Conservation (phyloP, 1,140 invertebrate genomes). For the Procambarus clarkii region DNA sequence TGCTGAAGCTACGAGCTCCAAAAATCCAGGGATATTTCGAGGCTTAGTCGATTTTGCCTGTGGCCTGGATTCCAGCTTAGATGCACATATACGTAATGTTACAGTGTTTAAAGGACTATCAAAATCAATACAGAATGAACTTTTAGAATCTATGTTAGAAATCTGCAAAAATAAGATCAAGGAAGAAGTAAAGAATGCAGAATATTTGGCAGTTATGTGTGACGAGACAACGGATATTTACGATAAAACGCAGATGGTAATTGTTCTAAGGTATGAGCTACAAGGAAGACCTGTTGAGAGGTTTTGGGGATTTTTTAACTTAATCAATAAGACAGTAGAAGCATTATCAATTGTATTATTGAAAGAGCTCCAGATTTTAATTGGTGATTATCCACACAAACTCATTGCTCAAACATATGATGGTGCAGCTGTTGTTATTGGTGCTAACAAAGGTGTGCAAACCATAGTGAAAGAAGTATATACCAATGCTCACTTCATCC, state of each 20-base stretch:
- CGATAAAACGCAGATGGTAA: constrained; percentile 41
- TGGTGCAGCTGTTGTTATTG: not conserved
- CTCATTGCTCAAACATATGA: constrained; percentile 37
- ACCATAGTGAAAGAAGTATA: not conserved
- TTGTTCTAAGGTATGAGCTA: constrained; percentile 49
- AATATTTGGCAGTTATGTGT: constrained; percentile 62
- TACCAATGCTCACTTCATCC: not conserved
- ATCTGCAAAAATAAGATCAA: constrained; percentile 51
- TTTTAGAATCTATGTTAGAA: constrained; percentile 76
- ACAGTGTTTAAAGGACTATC: constrained; percentile 74
- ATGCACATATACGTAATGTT: constrained; percentile 28
- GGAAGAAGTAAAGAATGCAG: constrained; percentile 44
- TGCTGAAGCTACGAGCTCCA: not conserved
- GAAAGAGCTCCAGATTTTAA: constrained; percentile 14
- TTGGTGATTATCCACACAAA: not conserved
- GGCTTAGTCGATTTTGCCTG: not conserved
- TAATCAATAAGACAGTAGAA: not conserved
- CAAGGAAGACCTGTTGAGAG: constrained; percentile 50
- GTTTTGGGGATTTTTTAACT: constrained; percentile 55
- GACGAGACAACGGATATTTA: constrained; percentile 41
- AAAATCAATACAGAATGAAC: constrained; percentile 75
- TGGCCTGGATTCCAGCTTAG: constrained; percentile 30
- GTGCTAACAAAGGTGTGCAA: not conserved
- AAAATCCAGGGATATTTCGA: constrained; percentile 9
- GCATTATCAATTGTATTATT: not conserved